Evolutionary conservation across 2,113 vertebrate species (phyloP), one percentile per base, ranked within the genome.

Genomic region (Ascaphus truei): DNA sequence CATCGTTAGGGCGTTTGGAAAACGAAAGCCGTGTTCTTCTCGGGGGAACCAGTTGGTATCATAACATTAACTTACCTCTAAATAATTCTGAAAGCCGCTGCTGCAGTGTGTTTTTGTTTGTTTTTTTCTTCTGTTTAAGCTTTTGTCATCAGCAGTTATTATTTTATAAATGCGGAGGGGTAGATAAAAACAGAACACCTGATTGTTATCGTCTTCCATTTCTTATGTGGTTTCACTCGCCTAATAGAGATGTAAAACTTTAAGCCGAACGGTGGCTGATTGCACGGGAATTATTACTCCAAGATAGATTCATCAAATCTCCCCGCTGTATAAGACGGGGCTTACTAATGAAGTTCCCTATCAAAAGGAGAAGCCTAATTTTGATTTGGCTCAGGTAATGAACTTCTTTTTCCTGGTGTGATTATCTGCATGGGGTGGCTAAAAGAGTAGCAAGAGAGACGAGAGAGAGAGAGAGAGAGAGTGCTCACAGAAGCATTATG

Each of bases 331-430:
- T 94, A 94, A 96, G 94, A 92, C 92, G 92, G 94, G 93, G 91
- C 90, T 93, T 93, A 93, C 94, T 98, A 97, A 98, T 99, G 95
- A 99, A 96, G 93, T 98, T 98, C 92, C 94, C 94, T 93, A 94
- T 96, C 95, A 95, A 94, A 96, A 94, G 94, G 93, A 96, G 95
- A 94, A 94, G 94, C 93, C 95, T 97, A 95, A 96, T 97, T 98
- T 95, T 96, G 96, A 98, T 97, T 98, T 95, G 95, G 94, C 94
- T 96, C 94, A 96, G 95, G 93, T 96, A 98, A 98, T 98, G 94
- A 98, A 97, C 94, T 98, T 96, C 94, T 93, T 93, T 94, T 94
- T 97, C 96, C 94, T 93, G 92, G 92, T 92, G 95, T 93, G 96
- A 95, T 93, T 92, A 91, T 93, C 93, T 92, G 92, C 93, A 92